Percentiles rank a stretch among this genome's conserved stretches.
Conservation (phyloP, 2,797 vertebrate genomes). For the Sebastes variabilis region DNA sequence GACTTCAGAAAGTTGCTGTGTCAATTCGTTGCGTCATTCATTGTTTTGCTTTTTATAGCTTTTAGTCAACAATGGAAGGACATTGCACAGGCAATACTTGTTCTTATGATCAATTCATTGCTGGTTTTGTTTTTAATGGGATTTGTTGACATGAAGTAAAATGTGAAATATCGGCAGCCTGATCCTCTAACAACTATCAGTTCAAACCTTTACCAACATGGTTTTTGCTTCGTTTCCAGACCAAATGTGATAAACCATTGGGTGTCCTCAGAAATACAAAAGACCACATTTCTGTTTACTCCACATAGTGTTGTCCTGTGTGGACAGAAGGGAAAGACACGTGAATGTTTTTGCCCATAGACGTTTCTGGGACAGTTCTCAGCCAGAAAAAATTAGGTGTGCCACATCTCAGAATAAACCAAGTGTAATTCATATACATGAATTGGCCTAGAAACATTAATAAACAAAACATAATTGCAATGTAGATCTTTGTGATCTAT, state of each 20-base stretch:
- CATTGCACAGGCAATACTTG: neutral
- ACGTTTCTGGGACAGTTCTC: too few relatives aligned
- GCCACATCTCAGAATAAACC: too few relatives aligned
- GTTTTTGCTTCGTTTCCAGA: neutral
- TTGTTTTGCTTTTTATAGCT: neutral
- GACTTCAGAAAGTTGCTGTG: neutral
- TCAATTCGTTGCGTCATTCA: neutral
- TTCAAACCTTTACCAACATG: too few relatives aligned
- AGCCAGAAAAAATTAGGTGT: too few relatives aligned
- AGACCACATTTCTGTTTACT: neutral
- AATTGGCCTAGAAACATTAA: neutral
- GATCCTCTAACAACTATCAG: too few relatives aligned
- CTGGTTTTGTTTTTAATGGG: neutral
- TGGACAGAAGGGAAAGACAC: too few relatives aligned
- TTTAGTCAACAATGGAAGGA: neutral
- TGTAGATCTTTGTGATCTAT: neutral
- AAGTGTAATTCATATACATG: accelerated
- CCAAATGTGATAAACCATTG: too few relatives aligned
- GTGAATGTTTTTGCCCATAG: too few relatives aligned
- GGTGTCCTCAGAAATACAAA: neutral
- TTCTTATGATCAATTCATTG: neutral
- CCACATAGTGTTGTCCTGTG: too few relatives aligned
- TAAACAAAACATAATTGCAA: neutral
- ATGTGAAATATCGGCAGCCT: neutral
- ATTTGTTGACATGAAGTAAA: neutral